phyloP scores from a whole-genome alignment of 2,113 vertebrate genomes.

The Junco hyemalis region DNA sequence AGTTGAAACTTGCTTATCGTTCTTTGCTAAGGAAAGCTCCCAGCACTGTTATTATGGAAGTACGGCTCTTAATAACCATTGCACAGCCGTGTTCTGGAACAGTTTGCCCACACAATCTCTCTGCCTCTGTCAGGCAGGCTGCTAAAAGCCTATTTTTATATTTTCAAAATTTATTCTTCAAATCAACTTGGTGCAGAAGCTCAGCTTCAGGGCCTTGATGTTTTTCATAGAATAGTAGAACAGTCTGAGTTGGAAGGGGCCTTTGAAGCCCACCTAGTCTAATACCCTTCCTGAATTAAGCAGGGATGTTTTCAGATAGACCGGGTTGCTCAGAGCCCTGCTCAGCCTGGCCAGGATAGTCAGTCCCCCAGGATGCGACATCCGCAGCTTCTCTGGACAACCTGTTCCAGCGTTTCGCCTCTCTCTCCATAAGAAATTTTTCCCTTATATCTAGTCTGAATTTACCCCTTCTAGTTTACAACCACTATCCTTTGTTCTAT shows the following conservation, averaged over 20 bases:
- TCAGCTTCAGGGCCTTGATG: background rate
- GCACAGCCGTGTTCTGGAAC: constrained; percentile 34
- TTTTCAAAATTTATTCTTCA: constrained; percentile 49
- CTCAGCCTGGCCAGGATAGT: background rate
- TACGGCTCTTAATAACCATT: constrained; percentile 52
- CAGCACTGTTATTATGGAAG: constrained; percentile 34
- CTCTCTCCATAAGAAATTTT: background rate
- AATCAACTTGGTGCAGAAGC: constrained; percentile 7
- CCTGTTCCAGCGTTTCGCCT: background rate
- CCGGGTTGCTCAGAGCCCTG: background rate
- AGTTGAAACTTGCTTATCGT: background rate
- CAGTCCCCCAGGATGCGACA: background rate
- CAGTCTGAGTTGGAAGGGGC: background rate
- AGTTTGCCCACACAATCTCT: constrained; percentile 49
- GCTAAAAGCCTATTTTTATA: constrained; percentile 54
- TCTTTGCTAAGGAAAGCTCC: constrained; percentile 40
- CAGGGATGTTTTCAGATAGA: background rate
- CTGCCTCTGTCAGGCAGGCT: constrained; percentile 55
- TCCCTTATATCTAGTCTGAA: background rate
- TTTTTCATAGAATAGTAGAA: background rate
- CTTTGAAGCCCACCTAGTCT: background rate
- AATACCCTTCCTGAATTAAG: background rate
- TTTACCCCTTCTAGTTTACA: background rate
- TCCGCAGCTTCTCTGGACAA: background rate
- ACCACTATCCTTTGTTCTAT: background rate